phyloP scores from a whole-genome alignment of 2,888 invertebrate genomes.

The Agriotes lineatus region DNA sequence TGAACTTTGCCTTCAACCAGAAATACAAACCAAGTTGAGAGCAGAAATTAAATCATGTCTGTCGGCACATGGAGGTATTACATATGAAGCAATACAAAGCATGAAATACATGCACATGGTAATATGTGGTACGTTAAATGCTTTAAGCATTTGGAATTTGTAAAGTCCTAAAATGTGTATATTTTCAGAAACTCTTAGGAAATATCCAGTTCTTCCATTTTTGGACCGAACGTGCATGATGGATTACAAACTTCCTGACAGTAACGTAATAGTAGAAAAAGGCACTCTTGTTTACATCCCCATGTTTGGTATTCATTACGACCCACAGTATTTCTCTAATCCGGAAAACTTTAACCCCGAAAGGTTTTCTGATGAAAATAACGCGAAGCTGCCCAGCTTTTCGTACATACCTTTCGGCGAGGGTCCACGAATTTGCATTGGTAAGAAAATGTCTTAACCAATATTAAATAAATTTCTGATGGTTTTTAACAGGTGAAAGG shows the following conservation, averaged over 20 bases:
- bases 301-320: constrained; percentile 61
- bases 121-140: constrained; percentile 61
- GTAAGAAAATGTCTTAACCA: no score
- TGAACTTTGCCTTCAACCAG: constrained; percentile 64
- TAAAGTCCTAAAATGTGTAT: no score
- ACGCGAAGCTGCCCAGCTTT: constrained; percentile 66
- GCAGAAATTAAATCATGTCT: constrained; percentile 63
- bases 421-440: constrained; percentile 62
- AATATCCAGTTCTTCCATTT: constrained; percentile 62
- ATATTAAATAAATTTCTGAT: no score
- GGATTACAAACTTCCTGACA: constrained; percentile 56
- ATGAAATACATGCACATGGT: constrained; percentile 70
- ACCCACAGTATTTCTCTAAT: constrained; percentile 69
- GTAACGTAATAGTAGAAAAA: constrained; percentile 50
- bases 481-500: constrained; percentile 47
- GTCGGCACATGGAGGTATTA: constrained; percentile 60
- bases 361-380: constrained; percentile 69
- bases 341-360: constrained; percentile 69
- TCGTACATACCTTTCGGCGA: constrained; percentile 69
- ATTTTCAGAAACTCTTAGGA: constrained; percentile 64
- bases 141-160: no score
- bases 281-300: constrained; percentile 62
- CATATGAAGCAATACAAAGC: constrained; percentile 66
- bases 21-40: constrained; percentile 66
- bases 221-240: constrained; percentile 54